Evolutionary conservation across 1,140 invertebrate species (phyloP).

Genomic region (Bombus turneri): DNA sequence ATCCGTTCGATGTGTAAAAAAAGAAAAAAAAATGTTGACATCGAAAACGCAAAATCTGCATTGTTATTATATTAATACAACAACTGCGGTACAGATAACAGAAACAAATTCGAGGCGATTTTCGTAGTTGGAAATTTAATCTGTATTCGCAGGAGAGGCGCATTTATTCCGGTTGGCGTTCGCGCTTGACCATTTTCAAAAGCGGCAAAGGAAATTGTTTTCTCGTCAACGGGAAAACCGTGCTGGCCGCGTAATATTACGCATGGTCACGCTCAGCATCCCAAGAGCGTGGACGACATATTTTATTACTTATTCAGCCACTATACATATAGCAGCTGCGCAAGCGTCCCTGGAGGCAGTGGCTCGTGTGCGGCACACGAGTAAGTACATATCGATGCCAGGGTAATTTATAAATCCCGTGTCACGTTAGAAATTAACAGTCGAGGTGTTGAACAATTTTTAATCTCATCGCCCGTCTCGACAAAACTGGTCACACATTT

Average conservation of each 20-base stretch:
- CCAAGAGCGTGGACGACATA: conserved; percentile 52
- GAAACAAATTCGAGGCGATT: conserved; percentile 3
- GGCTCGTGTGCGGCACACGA: neutral
- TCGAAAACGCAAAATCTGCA: no score
- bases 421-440: conserved; percentile 25
- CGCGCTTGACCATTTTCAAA: conserved; percentile 17
- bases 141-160: neutral
- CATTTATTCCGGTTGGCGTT: conserved; percentile 12
- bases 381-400: conserved; percentile 27
- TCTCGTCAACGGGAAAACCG: conserved; percentile 52
- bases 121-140: conserved; percentile 19
- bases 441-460: conserved; percentile 5
- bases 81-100: neutral
- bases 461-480: neutral
- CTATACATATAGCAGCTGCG: conserved; percentile 20
- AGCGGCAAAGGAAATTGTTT: conserved; percentile 64
- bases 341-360: neutral
- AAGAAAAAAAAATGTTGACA: neutral
- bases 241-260: conserved; percentile 61
- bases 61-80: neutral
- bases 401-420: conserved; percentile 39
- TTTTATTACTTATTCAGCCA: conserved; percentile 70
- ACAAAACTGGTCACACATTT: neutral
- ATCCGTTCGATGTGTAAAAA: no score
- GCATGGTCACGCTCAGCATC: conserved; percentile 70